Conservation (phyloP, 2,113 vertebrate species). For the Recurvirostra avosetta region DNA sequence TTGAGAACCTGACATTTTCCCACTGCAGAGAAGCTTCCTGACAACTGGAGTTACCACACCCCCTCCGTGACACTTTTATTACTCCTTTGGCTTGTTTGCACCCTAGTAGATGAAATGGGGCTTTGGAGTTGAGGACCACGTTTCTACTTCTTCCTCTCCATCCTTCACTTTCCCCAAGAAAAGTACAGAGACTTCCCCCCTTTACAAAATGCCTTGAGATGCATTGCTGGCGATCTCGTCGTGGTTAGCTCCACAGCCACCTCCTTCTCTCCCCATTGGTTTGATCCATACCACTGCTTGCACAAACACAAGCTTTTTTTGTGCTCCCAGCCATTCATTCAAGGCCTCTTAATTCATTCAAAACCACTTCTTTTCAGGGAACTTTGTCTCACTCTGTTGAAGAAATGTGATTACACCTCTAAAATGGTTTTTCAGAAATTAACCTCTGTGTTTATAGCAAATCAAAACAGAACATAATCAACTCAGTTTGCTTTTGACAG, state of each 20-base stretch:
- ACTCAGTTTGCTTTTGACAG: constrained; percentile 58
- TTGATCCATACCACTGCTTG: background rate
- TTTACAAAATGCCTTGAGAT: background rate
- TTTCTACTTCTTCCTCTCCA: background rate
- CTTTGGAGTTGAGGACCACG: background rate
- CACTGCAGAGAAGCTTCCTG: background rate
- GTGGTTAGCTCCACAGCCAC: background rate
- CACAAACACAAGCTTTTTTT: background rate
- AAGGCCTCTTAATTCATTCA: constrained; percentile 19
- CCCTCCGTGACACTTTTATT: background rate
- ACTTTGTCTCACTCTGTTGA: constrained; percentile 12
- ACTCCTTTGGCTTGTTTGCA: background rate
- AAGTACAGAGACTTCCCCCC: background rate
- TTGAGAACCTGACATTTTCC: background rate
- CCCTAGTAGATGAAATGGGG: background rate
- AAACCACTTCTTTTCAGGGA: constrained; percentile 25
- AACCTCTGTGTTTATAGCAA: constrained; percentile 48
- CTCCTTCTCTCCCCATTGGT: background rate
- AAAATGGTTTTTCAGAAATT: constrained; percentile 22
- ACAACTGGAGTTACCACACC: background rate
- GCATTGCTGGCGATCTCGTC: background rate
- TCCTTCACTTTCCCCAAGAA: background rate
- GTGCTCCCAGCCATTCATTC: background rate
- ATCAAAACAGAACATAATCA: constrained; percentile 51
- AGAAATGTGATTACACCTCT: constrained; percentile 56